phyloP scores from a whole-genome alignment of 2,888 invertebrate genomes.

The Pyrocoelia pectoralis region DNA sequence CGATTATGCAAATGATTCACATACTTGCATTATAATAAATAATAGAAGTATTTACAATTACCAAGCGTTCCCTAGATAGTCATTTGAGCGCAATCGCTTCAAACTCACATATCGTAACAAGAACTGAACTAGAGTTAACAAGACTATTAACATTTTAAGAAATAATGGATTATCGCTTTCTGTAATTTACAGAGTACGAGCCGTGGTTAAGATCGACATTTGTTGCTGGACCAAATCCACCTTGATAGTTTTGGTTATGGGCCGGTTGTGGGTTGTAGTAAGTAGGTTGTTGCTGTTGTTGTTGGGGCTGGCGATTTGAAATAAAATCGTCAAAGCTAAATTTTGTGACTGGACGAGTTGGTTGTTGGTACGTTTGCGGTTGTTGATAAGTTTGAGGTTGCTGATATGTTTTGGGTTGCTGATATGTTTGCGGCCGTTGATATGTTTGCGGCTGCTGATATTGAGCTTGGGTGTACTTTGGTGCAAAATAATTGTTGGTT shows the following conservation, averaged over 20 bases:
- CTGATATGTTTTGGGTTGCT: conserved; percentile 39
- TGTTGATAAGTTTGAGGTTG: conserved; percentile 43
- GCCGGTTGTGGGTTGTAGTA: conserved; percentile 48
- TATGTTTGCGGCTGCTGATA: conserved; percentile 26
- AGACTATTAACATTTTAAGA: not conserved
- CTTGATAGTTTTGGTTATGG: conserved; percentile 38
- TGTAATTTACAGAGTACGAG: conserved; percentile 80
- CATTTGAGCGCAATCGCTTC: not conserved
- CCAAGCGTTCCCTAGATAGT: not conserved
- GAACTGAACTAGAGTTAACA: conserved; percentile 18
- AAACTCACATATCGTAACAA: no score
- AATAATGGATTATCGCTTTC: conserved; percentile 44
- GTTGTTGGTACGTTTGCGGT: conserved; percentile 34
- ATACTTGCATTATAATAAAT: not conserved
- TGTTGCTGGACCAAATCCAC: conserved; percentile 65
- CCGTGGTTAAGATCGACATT: conserved; percentile 78
- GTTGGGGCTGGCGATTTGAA: conserved; percentile 16
- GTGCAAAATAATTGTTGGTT: conserved; percentile 32
- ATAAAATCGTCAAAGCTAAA: conserved; percentile 50
- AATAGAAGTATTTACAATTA: not conserved
- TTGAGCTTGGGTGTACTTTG: conserved; percentile 25
- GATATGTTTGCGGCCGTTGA: conserved; percentile 39
- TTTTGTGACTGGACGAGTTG: conserved; percentile 51
- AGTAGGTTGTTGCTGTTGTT: conserved; percentile 24
- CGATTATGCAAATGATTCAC: not conserved